These are phyloP conservation scores for Microctonus aethiopoides DNA, from an alignment of 2,888 invertebrate species.

Conservation along the genomic window DNA sequence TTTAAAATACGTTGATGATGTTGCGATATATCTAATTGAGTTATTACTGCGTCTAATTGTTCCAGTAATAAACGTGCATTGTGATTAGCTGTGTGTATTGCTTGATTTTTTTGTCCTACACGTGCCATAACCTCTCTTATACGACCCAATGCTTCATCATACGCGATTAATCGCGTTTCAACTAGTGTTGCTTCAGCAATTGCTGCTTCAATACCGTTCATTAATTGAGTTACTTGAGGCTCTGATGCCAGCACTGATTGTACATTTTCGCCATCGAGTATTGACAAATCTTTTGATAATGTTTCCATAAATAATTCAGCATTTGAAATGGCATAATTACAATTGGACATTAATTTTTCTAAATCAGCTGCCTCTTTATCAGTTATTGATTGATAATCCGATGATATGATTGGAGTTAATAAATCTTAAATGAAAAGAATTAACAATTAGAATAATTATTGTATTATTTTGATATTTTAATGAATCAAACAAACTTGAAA, in stretches of 20 bases:
- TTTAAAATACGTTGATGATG: constrained; percentile 76
- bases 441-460: neutral
- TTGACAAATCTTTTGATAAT: constrained; percentile 84
- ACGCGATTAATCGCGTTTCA: constrained; percentile 79
- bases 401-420: constrained; percentile 55
- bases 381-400: constrained; percentile 82
- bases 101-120: constrained; percentile 90
- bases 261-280: constrained; percentile 90
- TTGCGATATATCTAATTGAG: constrained; percentile 77
- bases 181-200: constrained; percentile 80
- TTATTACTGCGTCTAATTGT: constrained; percentile 83
- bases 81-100: constrained; percentile 86
- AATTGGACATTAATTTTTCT: constrained; percentile 83
- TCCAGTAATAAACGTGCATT: constrained; percentile 84
- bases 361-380: constrained; percentile 88
- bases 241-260: constrained; percentile 93
- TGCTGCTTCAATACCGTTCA: constrained; percentile 83
- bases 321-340: constrained; percentile 90
- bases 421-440: constrained; percentile 51
- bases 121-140: constrained; percentile 90
- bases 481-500: no score
- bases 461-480: no score
- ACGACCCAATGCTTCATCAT: constrained; percentile 85
- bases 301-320: constrained; percentile 84
- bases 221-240: constrained; percentile 79